A percentile compares a stretch with the other conserved stretches of the same genome.
Conservation (phyloP, 1,140 invertebrate genomes). For the Phymorhynchus buccinoides region DNA sequence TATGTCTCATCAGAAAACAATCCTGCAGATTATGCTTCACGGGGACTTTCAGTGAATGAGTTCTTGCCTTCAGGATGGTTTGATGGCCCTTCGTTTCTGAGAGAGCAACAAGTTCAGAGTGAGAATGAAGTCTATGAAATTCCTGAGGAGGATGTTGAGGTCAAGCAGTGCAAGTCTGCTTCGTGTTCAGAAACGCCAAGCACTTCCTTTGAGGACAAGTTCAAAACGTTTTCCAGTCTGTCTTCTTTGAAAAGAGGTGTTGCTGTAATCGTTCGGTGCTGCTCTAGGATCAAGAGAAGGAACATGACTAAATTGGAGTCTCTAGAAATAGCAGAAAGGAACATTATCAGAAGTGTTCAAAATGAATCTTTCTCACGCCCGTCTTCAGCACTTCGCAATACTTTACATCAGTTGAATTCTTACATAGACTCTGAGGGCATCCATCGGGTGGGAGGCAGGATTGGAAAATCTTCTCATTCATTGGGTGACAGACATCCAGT, state of each 20-base stretch:
- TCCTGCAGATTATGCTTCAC: too few species aligned
- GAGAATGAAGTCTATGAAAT: conserved; percentile 10
- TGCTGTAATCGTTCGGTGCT: background rate
- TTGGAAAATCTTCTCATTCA: conserved; percentile 32
- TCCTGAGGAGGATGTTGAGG: conserved; percentile 39
- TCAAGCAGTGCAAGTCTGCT: conserved; percentile 32
- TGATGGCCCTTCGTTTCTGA: conserved; percentile 49
- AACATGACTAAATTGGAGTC: too few species aligned
- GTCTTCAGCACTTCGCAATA: background rate
- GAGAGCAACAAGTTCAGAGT: conserved; percentile 23
- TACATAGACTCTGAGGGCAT: conserved; percentile 39
- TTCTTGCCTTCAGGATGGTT: conserved; percentile 46
- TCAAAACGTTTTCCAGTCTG: background rate
- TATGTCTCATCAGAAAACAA: conserved; percentile 44
- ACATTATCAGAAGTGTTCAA: too few species aligned
- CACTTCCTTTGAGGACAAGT: background rate
- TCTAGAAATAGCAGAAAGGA: too few species aligned
- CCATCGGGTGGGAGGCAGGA: conserved; percentile 43
- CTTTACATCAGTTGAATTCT: conserved; percentile 39
- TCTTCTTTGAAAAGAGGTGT: background rate
- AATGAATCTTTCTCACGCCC: too few species aligned
- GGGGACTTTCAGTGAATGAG: conserved; percentile 40
- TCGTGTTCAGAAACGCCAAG: background rate
- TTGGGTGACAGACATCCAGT: conserved; percentile 33
- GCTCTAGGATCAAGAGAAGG: too few species aligned